Evolutionary conservation across 2,888 invertebrate genomes (phyloP).

Genomic region (Magallana nippona): DNA sequence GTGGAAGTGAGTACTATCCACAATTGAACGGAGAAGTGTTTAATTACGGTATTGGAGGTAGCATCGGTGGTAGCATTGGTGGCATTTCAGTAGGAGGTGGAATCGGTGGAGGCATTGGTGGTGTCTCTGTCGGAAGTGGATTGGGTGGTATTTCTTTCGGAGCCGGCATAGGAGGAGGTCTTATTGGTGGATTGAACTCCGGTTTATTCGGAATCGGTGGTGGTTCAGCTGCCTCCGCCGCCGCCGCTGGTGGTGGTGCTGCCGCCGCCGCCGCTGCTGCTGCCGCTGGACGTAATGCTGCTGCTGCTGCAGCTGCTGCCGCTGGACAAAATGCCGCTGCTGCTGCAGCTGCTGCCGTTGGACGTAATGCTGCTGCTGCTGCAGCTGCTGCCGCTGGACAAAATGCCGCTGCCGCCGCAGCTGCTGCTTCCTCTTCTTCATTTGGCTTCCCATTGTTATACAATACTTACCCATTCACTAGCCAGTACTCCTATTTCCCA

Average conservation of each 20-base stretch:
- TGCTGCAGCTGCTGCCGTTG: not conserved
- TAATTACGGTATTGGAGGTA: not conserved
- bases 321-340: not conserved
- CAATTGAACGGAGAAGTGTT: not conserved
- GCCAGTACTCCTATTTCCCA: not conserved
- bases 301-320: slow-evolving; percentile 6
- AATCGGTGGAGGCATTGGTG: not conserved
- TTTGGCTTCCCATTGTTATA: not conserved
- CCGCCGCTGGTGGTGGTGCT: slow-evolving; percentile 4
- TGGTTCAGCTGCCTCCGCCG: not conserved
- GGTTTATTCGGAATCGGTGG: slow-evolving; percentile 23
- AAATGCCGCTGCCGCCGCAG: slow-evolving; percentile 2
- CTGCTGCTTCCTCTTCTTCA: not conserved
- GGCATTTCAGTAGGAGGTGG: not conserved
- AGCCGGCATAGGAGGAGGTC: not conserved
- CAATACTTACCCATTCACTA: not conserved
- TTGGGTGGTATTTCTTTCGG: not conserved
- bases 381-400: too few relatives aligned
- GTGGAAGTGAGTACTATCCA: not conserved
- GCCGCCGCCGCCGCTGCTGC: slow-evolving; percentile 18
- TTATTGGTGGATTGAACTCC: not conserved
- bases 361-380: too few relatives aligned
- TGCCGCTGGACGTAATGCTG: slow-evolving; percentile 21
- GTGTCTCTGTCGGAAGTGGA: not conserved
- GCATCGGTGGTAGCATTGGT: not conserved